These are phyloP conservation scores for Vimba vimba DNA, from an alignment of 2,113 vertebrate species.

Conservation along the genomic window DNA sequence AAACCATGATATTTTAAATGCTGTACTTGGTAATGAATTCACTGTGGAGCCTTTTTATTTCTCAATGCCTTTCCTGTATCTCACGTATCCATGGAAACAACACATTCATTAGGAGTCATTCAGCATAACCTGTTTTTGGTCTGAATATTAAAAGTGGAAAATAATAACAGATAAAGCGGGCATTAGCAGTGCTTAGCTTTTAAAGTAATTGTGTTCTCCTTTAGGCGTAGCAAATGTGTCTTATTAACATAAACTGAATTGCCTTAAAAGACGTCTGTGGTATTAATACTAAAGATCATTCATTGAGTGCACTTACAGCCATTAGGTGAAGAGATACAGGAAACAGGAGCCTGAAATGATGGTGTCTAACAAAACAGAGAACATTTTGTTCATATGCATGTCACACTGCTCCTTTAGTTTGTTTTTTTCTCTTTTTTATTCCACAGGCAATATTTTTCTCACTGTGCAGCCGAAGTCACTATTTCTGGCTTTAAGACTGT, in stretches of 20 bases:
- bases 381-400: not conserved
- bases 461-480: slow-evolving; percentile 79
- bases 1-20: slow-evolving; percentile 34
- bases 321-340: slow-evolving; percentile 31
- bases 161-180: slow-evolving; percentile 47
- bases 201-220: slow-evolving; percentile 54
- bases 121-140: slow-evolving; percentile 51
- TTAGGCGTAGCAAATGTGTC: slow-evolving; percentile 38
- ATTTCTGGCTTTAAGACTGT: slow-evolving; percentile 65
- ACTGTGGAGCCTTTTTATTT: slow-evolving; percentile 29
- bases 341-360: slow-evolving; percentile 5
- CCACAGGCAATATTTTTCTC: slow-evolving; percentile 77
- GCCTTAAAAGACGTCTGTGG: slow-evolving; percentile 31
- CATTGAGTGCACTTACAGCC: slow-evolving; percentile 43
- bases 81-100: slow-evolving; percentile 64
- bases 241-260: slow-evolving; percentile 47
- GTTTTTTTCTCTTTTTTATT: not conserved
- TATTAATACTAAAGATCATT: slow-evolving; percentile 50
- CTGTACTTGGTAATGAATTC: slow-evolving; percentile 46
- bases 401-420: not conserved
- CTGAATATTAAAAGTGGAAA: slow-evolving; percentile 48
- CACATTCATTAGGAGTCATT: slow-evolving; percentile 52
- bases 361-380: slow-evolving; percentile 14
- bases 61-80: slow-evolving; percentile 52
- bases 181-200: slow-evolving; percentile 51